Evolutionary conservation across 2,113 vertebrate genomes (phyloP).

Genomic region (Cairina moschata): DNA sequence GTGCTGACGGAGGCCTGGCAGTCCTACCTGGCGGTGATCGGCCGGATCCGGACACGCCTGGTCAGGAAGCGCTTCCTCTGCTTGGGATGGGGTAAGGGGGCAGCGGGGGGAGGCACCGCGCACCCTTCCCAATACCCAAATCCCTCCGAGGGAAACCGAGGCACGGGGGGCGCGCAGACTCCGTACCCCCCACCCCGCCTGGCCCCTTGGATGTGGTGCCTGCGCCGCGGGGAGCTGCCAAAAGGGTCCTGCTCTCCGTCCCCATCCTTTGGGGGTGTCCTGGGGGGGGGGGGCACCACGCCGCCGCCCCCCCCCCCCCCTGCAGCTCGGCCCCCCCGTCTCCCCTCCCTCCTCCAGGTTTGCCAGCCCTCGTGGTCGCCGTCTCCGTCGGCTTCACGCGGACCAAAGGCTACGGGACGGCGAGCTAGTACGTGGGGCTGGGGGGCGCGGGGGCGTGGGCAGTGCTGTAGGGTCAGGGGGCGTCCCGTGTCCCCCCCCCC

Average conservation of each 20-base stretch:
- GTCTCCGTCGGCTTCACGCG: conserved; percentile 95
- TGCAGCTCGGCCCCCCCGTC: background rate
- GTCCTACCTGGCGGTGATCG: conserved; percentile 97
- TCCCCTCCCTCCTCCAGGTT: conserved; percentile 68
- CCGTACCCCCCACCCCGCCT: background rate
- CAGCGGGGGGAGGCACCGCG: accelerated
- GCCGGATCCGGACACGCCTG: conserved; percentile 94
- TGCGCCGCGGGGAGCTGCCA: background rate
- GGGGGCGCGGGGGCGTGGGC: background rate
- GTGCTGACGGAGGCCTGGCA: conserved; percentile 99
- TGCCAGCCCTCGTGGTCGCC: conserved; percentile 92
- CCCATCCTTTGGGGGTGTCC: background rate
- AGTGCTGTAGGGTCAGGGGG: background rate
- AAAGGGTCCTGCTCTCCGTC: background rate
- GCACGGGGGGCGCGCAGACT: accelerated
- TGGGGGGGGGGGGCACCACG: accelerated
- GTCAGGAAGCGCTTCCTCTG: conserved; percentile 99
- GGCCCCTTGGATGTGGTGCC: too few species aligned
- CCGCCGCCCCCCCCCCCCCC: background rate
- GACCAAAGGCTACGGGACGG: conserved; percentile 94
- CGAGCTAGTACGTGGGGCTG: conserved; percentile 89
- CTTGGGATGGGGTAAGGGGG: conserved; percentile 94
- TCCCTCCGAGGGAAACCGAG: background rate
- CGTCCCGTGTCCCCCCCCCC: background rate
- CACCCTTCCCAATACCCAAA: accelerated